Conservation (phyloP, 2,888 invertebrate species). For the Salpingus planirostris region DNA sequence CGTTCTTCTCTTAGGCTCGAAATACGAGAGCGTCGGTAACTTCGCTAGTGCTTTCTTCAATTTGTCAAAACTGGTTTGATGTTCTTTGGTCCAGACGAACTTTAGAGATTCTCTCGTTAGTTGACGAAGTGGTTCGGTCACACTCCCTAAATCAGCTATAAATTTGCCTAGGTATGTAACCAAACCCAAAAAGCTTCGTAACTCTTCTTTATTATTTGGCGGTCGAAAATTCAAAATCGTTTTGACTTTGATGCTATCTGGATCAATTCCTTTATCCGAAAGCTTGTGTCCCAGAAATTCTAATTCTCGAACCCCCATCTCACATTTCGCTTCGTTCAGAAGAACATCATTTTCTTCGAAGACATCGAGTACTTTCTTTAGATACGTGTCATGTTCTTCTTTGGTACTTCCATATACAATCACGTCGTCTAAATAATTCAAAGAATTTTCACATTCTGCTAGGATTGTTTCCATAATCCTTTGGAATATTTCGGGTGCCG, state of each 20-base stretch:
- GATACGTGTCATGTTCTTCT: conserved; percentile 22
- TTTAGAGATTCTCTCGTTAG: no score
- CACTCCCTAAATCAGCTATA: not conserved
- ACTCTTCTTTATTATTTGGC: not conserved
- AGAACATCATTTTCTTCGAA: no score
- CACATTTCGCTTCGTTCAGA: no score
- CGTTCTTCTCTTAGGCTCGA: not conserved
- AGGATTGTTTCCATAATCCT: conserved; percentile 24
- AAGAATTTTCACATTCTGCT: conserved; percentile 20
- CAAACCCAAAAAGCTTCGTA: not conserved
- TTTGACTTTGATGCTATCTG: not conserved
- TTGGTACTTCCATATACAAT: conserved; percentile 24
- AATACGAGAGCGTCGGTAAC: not conserved
- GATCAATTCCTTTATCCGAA: not conserved
- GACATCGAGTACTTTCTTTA: no score
- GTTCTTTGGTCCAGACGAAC: not conserved
- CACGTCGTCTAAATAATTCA: conserved; percentile 26
- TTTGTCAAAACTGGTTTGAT: not conserved
- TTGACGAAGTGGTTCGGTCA: not conserved
- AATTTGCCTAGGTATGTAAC: not conserved
- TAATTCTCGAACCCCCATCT: not conserved
- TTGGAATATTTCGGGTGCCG: conserved; percentile 26
- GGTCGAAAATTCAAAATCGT: not conserved
- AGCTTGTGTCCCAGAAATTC: not conserved
- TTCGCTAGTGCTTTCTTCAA: not conserved